Percentiles rank a stretch among this genome's conserved stretches.
Evolutionary conservation across 2,797 vertebrate genomes (phyloP).

Genomic region (Coendou prehensilis): DNA sequence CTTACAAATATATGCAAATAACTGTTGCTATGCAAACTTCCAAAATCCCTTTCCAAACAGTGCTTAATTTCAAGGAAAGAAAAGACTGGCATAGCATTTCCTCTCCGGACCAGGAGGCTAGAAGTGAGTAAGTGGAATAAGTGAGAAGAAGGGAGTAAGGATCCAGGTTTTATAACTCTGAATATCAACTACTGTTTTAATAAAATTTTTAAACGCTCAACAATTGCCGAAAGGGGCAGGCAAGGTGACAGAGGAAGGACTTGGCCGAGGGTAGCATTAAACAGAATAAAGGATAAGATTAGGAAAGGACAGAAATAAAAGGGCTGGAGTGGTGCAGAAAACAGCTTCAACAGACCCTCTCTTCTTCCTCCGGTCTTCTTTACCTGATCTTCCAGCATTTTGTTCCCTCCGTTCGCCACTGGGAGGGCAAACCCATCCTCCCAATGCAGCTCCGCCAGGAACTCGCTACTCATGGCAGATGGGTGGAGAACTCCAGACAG

Average conservation of each 20-base stretch:
- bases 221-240: background rate
- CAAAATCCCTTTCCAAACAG: background rate
- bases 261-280: background rate
- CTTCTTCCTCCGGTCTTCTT: background rate
- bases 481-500: rapidly evolving
- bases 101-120: background rate
- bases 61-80: background rate
- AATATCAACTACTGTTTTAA: background rate
- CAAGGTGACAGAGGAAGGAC: background rate
- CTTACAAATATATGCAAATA: background rate
- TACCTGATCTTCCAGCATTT: constrained; percentile 91
- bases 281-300: background rate
- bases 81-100: background rate
- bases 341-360: rapidly evolving
- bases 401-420: constrained; percentile 92
- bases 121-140: background rate
- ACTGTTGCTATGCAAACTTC: constrained; percentile 42
- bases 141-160: background rate
- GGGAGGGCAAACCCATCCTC: constrained; percentile 93
- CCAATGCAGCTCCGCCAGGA: constrained; percentile 92
- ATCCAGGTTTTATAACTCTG: background rate
- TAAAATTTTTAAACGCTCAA: background rate
- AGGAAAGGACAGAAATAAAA: background rate
- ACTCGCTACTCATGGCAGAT: constrained; percentile 86
- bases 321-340: background rate